Base-by-base conservation (phyloP, 2,797 vertebrate species). In the Loriculus beryllinus region DNA sequence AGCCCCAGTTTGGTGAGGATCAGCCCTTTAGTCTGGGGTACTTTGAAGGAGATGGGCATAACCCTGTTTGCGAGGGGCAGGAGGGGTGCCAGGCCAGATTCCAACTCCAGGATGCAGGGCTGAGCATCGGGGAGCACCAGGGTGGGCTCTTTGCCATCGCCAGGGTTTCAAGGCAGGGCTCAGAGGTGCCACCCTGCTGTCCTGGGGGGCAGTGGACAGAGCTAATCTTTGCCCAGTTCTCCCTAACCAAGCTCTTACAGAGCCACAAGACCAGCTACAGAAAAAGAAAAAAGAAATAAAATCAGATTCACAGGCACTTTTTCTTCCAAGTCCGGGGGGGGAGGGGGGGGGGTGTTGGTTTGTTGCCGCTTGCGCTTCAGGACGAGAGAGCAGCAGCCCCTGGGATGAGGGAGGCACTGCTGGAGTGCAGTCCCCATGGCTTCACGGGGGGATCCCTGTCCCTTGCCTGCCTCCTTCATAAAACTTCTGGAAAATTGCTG, bases 61-160 rank as follows among this genome's bases (percentile, higher is more conserved):
- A 33, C 33, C 15, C 45, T 31, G 42, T 72, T 48, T n/a, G 68
- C 9, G 37, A 56, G 16, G 29, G 0, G 0, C 1, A 0, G 3
- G 3, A 10, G 29, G 26, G 7, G 8, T 57, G 43, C 28, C 29
- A 28, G 37, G 37, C 15, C 9, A 0, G 14, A 13, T 20, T 20
- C 10, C 5, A 28, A 17, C 25, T 1, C 4, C 48, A 18, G 25
- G 47, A 28, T 13, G 6, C 52, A 48, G 26, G 33, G 39, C 10
- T 1, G 5, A 57, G 35, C 18, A 39, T 7, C 0, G 0, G 47
- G 42, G 42, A 43, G 28, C 31, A 7, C 10, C 0, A 0, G 45
- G 22, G 19, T 2, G 2, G 51, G 29, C n/a, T 60, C 40, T 48
- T 40, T n/a, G 28, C 57, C 10, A 18, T 9, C 69, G 20, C 13